These are phyloP conservation scores for Porites cylindrica DNA, from an alignment of 92 coral and sea anemone genomes.

Conservation along the genomic window DNA sequence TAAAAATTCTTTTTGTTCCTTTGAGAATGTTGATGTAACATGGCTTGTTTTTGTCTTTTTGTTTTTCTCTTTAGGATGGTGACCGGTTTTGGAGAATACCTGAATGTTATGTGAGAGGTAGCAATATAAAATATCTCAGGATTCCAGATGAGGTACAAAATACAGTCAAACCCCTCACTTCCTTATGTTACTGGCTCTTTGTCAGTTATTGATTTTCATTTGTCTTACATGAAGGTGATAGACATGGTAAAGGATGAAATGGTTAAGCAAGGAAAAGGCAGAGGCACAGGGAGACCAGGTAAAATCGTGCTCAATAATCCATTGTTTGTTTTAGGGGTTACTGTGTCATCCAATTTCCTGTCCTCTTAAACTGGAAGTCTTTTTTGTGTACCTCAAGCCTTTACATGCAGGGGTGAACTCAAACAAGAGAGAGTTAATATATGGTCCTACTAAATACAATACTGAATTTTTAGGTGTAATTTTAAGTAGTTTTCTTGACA, in stretches of 20 bases:
- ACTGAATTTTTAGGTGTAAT: no score
- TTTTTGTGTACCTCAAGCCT: no score
- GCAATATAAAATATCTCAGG: constrained; percentile 97
- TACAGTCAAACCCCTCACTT: no score
- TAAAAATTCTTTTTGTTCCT: no score
- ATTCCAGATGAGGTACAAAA: constrained; percentile 94
- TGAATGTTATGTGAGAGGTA: constrained; percentile 98
- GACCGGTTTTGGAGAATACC: constrained; percentile 97
- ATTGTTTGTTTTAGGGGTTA: no score
- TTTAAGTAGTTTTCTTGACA: no score
- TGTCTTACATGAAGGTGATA: constrained; percentile 73
- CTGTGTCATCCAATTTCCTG: no score
- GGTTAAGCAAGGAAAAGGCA: constrained; percentile 83
- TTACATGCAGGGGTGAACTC: no score
- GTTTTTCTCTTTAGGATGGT: constrained; percentile 80
- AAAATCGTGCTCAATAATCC: neutral
- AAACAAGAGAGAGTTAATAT: no score
- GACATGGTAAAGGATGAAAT: constrained; percentile 98
- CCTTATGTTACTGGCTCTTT: no score
- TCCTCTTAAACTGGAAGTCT: no score
- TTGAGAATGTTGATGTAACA: neutral
- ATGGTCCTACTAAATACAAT: no score
- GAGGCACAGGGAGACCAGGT: constrained; percentile 90
- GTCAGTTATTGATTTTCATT: neutral
- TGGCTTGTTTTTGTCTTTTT: neutral